Evolutionary conservation across 2,888 invertebrate genomes (phyloP).

Genomic region (Eilema caniola): DNA sequence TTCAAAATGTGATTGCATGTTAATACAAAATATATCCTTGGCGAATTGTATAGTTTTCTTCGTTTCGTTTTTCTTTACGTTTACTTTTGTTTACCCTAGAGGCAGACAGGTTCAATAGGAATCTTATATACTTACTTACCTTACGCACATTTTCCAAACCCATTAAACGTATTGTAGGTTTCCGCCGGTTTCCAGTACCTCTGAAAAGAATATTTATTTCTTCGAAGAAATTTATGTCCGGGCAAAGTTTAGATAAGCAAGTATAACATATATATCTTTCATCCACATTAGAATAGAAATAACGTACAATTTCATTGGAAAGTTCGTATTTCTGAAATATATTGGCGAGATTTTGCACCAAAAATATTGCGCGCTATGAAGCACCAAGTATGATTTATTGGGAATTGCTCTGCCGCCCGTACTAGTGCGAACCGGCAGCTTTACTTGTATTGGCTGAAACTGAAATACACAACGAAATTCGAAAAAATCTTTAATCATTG

Average conservation of each 20-base stretch:
- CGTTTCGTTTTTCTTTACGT: too few species aligned
- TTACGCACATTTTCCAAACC: not conserved
- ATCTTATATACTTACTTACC: not conserved
- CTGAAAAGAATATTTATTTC: not conserved
- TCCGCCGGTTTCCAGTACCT: not conserved
- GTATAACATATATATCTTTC: conserved; percentile 39
- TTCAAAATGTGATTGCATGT: too few species aligned
- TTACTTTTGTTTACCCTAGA: not conserved
- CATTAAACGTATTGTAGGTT: not conserved
- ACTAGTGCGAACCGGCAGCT: not conserved
- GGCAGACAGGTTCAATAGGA: not conserved
- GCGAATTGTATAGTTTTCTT: too few species aligned
- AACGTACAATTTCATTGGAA: conserved; percentile 47
- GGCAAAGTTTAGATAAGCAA: conserved; percentile 18
- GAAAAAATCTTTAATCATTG: too few species aligned
- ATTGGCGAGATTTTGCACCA: conserved; percentile 44
- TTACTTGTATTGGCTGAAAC: not conserved
- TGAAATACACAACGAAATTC: not conserved
- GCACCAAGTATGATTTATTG: conserved; percentile 52
- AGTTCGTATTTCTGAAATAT: conserved; percentile 52
- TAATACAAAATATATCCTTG: too few species aligned
- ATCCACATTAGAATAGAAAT: conserved; percentile 49
- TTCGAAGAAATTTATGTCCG: conserved; percentile 10
- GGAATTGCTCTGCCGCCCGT: conserved; percentile 18
- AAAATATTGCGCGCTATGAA: conserved; percentile 49